Base-by-base conservation (phyloP, 23 tunicate genomes). In the Trididemnum clinides region DNA sequence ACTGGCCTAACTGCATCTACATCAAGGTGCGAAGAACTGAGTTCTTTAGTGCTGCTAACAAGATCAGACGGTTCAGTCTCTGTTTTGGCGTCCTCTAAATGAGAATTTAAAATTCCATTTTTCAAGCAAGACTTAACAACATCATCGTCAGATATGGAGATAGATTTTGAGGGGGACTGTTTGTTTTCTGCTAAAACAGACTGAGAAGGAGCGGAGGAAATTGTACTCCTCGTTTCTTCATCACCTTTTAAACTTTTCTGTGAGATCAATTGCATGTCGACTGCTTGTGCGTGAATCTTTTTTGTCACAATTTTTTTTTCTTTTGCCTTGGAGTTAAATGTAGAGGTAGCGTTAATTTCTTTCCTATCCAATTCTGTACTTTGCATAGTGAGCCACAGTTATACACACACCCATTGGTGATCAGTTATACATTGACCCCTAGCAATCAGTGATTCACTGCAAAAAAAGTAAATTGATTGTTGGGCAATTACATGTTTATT, bases 1-100 rank as follows among this genome's bases (percentile, higher is more conserved):
- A 85, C 50, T 1, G 89, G 89, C n/a, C 89, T 76, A 18, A 80
- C 86, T 57, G 28, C 22, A 36, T 27, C 7, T 10, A 36, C 37
- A n/a, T 15, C 27, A 5, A 28, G 27, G 5, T 25, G 25, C 15
- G 54, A 44, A 19, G 20, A 25, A 59, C 27, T 25, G 25, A 59
- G 66, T 25, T 59, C 22, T 28, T 19, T 19, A 20, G 30, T 32
- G 3, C 31, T 37, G 37, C 75, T 29, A 3, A 5, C 37, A 4
- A 4, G 18, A 31, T 66, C 31, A 15, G 6, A 4, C 69, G 6
- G 69, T 3, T 66, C 75, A 6, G 12, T 32, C 37, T 66, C 31
- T 66, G 37, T 37, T 5, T 31, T 66, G 20, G 66, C 20, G 22
- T 59, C 66, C n/a, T n/a, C n/a, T n/a, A n/a, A n/a, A n/a, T n/a